Evolutionary conservation across 2,888 invertebrate species (phyloP), one percentile per base, ranked within the genome.

Genomic region (Belgica antarctica): DNA sequence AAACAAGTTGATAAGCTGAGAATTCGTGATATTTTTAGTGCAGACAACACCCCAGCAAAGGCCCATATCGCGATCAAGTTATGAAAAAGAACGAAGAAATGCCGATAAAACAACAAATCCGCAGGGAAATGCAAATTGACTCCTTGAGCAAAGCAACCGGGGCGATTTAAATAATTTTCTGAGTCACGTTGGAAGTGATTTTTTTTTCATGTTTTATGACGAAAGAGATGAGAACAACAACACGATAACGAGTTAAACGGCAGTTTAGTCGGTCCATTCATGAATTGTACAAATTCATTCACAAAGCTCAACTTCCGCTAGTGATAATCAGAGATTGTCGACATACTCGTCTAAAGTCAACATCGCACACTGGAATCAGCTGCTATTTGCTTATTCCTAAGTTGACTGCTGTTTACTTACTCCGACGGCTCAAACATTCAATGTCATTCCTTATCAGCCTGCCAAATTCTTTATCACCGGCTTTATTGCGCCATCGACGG

Each of bases 161-260:
- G 15, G 12, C 41, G 15, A 41, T 41, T 41, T 41, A 41, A 41
- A 41, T 41, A 41, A 41, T n/a, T 41, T 41, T 15, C 41, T 4
- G 2, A 41, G 2, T 15, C 41, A 5, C n/a, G 41, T 41, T n/a
- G n/a, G n/a, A 41, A 12, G 10, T n/a, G 41, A 41, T 15, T 2
- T n/a, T n/a, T n/a, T n/a, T n/a, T 41, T 41, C 10, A 41, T 41
- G 41, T n/a, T 41, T 41, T n/a, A 41, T 15, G 41, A 41, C 41
- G 41, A 41, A 41, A 41, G 41, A 41, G 41, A 31, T 31, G 41
- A 41, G 41, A 41, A 10, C n/a, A n/a, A n/a, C n/a, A n/a, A n/a
- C 2, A n/a, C 41, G 41, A 41, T 41, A n/a, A 41, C 5, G 41
- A n/a, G 41, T 7, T 8, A 41, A 41, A 41, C 41, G 15, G 34